These are phyloP conservation scores for Sphyrna mokarran DNA, from an alignment of 2,113 vertebrate species.

Conservation along the genomic window DNA sequence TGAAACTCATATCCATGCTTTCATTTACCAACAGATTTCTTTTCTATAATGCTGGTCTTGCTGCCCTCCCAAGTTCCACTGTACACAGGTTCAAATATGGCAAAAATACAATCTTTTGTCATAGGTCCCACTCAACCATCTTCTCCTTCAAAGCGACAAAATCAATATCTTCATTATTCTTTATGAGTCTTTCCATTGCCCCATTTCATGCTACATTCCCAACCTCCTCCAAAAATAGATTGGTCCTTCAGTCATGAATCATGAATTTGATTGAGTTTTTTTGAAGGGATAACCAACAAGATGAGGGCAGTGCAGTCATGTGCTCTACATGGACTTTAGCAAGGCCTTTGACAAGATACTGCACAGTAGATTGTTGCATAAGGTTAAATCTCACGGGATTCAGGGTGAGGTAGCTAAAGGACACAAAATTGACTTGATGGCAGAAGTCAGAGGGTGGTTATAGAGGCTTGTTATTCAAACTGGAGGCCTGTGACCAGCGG, in stretches of 20 bases:
- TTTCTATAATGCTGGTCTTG: neutral
- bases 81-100: neutral
- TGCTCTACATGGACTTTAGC: too few species aligned
- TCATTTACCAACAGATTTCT: neutral
- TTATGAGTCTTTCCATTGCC: neutral
- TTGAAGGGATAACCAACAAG: too few species aligned
- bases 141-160: neutral
- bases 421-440: too few species aligned
- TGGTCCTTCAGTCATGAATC: neutral
- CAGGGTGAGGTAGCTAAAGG: too few species aligned
- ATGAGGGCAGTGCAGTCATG: too few species aligned
- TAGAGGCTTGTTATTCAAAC: too few species aligned
- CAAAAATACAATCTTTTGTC: neutral
- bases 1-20: neutral
- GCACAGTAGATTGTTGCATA: too few species aligned
- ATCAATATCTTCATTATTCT: neutral
- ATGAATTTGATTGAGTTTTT: too few species aligned
- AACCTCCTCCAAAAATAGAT: neutral
- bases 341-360: too few species aligned
- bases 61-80: neutral
- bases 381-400: too few species aligned
- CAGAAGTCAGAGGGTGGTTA: too few species aligned
- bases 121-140: neutral
- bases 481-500: too few species aligned
- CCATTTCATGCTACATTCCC: neutral